A percentile compares a stretch with the other conserved stretches of the same genome.
These are phyloP conservation scores for Monomorium pharaonis DNA, from an alignment of 1,140 invertebrate genomes.

Conservation along the genomic window DNA sequence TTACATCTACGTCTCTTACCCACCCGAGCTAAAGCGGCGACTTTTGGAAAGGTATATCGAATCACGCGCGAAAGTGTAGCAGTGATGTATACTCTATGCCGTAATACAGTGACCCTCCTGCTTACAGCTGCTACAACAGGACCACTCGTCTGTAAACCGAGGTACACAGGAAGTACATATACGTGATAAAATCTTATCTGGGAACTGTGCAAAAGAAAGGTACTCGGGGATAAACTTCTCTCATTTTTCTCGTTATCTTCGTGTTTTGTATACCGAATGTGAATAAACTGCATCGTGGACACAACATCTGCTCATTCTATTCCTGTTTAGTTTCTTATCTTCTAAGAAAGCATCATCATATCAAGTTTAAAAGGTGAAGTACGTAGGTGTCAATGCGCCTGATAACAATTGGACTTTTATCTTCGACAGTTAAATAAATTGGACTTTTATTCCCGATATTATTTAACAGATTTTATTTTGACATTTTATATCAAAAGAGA, in stretches of 20 bases:
- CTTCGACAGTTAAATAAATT: not conserved
- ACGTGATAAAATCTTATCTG: slow-evolving; percentile 5
- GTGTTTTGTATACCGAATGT: slow-evolving; percentile 72
- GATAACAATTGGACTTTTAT: not conserved
- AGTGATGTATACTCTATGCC: not conserved
- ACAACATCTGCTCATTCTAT: slow-evolving; percentile 24
- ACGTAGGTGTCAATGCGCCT: not conserved
- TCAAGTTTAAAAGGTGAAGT: not conserved
- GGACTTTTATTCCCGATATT: not conserved
- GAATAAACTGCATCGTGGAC: slow-evolving; percentile 69
- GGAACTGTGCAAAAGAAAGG: not conserved
- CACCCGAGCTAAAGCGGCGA: slow-evolving; percentile 92
- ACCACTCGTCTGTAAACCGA: slow-evolving; percentile 87
- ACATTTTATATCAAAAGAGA: not conserved
- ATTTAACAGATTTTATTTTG: not conserved
- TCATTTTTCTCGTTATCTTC: slow-evolving; percentile 60
- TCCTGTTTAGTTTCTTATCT: not conserved
- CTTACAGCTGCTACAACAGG: slow-evolving; percentile 90
- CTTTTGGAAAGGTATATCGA: slow-evolving; percentile 90
- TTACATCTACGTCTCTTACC: slow-evolving; percentile 94
- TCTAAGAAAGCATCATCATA: not conserved
- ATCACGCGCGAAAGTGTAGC: not conserved
- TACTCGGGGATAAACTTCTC: slow-evolving; percentile 18
- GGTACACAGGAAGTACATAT: not conserved
- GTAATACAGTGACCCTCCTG: slow-evolving; percentile 76